Base-by-base conservation (phyloP, 2,797 vertebrate species). In the Rhynchonycteris naso region DNA sequence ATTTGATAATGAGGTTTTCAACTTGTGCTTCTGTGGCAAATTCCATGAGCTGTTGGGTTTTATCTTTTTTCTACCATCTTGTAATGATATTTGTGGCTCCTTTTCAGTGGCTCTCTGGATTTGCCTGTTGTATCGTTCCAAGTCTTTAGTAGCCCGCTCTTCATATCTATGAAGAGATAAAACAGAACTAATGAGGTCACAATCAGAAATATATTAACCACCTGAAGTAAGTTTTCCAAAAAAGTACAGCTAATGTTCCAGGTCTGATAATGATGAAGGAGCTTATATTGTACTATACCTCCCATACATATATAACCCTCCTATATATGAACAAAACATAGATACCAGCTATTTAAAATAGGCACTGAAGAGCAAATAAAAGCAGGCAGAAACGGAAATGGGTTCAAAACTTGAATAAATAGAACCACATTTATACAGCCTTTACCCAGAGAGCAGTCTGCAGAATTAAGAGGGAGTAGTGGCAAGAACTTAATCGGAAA, bases 111-210 rank as follows among this genome's bases (percentile, higher is more conserved):
- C 99, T 96, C 96, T 95, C 96, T 97, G 98, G 87, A 98, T 98
- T 96, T 98, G 98, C 79, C 97, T 98, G 90, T 98, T 98, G 38
- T 99, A 99, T 28, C 98, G 98, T 1, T 99, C 98, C 83, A 98
- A 69, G 90, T 99, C 99, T 96, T 98, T 99, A 35, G 98, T 93
- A 30, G 99, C 99, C 97, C 98, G 99, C 81, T 99, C 98, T 97
- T 99, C 99, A 11, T 99, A 99, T 98, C 99, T 99, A 98, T 56
- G 95, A 96, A 74, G 24, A 97, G 13, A 61, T 59, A 91, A 96
- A 83, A 95, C 1, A 82, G 43, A 88, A 75, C 8, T 52, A 91
- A 81, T 92, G 30, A 97, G 92, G 33, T 88, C 90, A 50, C 95
- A 95, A 92, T 14, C 16, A 95, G 43, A 21, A 95, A 95, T 19